phyloP scores from a whole-genome alignment of 1,140 invertebrate genomes.

The Phocides pigmalion region DNA sequence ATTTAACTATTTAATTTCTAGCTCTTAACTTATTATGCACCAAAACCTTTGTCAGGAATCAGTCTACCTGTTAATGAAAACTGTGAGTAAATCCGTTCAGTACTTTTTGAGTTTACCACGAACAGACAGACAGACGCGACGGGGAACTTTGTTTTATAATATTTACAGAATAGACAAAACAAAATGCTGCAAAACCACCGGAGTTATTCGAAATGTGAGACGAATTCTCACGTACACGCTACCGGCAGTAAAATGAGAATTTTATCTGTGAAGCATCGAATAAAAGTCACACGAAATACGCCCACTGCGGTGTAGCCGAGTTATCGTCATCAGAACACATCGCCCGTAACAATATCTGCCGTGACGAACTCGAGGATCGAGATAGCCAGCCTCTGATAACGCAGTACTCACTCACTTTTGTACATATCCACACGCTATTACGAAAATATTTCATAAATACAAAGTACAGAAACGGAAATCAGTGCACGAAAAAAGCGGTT shows the following conservation, averaged over 20 bases:
- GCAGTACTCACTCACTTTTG: slow-evolving; percentile 61
- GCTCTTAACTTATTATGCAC: no score
- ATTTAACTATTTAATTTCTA: no score
- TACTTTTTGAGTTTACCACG: no score
- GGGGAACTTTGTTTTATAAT: no score
- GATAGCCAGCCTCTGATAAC: slow-evolving; percentile 74
- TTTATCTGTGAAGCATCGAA: slow-evolving; percentile 17
- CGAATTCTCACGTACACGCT: neutral
- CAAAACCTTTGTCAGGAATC: no score
- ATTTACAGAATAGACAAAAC: no score
- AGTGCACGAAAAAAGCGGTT: slow-evolving; percentile 26
- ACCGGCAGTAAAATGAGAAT: slow-evolving; percentile 6
- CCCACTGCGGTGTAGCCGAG: slow-evolving; percentile 29
- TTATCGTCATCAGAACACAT: slow-evolving; percentile 69
- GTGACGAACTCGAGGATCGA: slow-evolving; percentile 72
- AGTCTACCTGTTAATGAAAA: no score
- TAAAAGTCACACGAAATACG: slow-evolving; percentile 35
- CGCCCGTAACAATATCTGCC: slow-evolving; percentile 66
- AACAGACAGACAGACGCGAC: no score
- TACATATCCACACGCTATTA: slow-evolving; percentile 47
- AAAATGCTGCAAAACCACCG: no score
- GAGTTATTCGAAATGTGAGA: neutral
- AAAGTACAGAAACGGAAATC: slow-evolving; percentile 37
- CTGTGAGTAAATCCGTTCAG: no score
- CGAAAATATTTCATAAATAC: slow-evolving; percentile 35